These are phyloP conservation scores for Caerostris extrusa DNA, from an alignment of 1,140 invertebrate species.

Conservation along the genomic window DNA sequence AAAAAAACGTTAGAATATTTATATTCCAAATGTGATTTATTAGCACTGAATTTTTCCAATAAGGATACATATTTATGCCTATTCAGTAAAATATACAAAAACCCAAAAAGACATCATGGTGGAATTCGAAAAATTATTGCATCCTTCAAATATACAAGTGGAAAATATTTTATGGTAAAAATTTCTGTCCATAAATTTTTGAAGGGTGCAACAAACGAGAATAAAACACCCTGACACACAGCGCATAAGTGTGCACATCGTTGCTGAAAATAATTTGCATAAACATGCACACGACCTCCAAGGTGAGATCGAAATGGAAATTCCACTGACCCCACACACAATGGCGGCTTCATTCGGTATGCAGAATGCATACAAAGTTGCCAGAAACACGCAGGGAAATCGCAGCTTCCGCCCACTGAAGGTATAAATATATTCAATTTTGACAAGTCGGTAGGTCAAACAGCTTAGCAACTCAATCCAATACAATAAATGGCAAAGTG, in stretches of 20 bases:
- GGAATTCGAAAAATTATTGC: too few species aligned
- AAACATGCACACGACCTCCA: neutral
- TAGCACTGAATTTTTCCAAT: too few species aligned
- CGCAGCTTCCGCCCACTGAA: neutral
- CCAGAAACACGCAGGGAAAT: neutral
- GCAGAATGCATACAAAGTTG: neutral
- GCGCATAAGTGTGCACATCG: neutral
- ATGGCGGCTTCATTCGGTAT: neutral
- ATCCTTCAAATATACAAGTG: neutral
- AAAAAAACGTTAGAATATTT: too few species aligned
- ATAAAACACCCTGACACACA: neutral
- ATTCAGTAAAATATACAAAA: too few species aligned
- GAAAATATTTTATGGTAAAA: neutral
- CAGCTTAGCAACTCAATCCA: neutral
- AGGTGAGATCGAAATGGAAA: neutral
- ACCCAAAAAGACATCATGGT: too few species aligned
- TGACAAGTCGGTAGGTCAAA: neutral
- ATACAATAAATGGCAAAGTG: neutral
- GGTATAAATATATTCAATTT: constrained; percentile 17
- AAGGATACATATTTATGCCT: too few species aligned
- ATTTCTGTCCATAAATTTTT: neutral
- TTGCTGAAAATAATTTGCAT: neutral
- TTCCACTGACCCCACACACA: neutral
- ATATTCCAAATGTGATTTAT: too few species aligned
- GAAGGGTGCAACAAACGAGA: neutral